Evolutionary conservation across 2,113 vertebrate species (phyloP), one percentile per base, ranked within the genome.

Genomic region (Nothoprocta perdicaria): DNA sequence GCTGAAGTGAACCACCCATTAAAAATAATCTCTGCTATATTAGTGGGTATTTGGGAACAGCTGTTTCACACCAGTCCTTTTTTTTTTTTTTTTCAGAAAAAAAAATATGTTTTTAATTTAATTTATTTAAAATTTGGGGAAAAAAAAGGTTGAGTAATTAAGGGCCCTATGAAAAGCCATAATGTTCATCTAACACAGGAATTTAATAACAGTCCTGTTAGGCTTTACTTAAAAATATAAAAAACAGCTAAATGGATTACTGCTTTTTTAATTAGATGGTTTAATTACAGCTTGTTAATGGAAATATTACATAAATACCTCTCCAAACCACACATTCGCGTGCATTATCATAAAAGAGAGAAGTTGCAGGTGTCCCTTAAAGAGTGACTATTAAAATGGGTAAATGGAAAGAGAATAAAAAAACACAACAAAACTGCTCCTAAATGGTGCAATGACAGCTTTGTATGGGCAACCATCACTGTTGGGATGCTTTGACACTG

Each of bases 221-320:
- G 71, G 77, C 48, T 84, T 91, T 95, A 69, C 95, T 85, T 73
- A 23, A 29, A 69, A 60, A 45, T 81, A 55, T 58, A 71, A 33
- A 13, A n/a, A 10, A 58, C 31, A 71, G 86, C 94, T 97, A 97
- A 97, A 96, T 95, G 95, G 97, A 97, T 97, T 94, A 96, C 92
- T 92, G 76, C 63, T 96, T 96, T 95, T 97, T 98, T 96, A 94
- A 98, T 97, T 97, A 97, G 95, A 92, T 92, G 83, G 93, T 95
- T 97, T 97, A 98, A 98, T 98, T 98, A 97, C 77, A 95, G 84
- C 95, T 96, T 94, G 85, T 97, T 97, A 97, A 97, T 97, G 96
- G 95, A 97, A 97, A 97, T 97, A 97, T 97, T 96, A 95, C 96
- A 95, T 94, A 96, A 97, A 96, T 96, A 96, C 94, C 96, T 96